Conservation (phyloP, 2,888 invertebrate genomes). For the Tetragonula carbonaria region DNA sequence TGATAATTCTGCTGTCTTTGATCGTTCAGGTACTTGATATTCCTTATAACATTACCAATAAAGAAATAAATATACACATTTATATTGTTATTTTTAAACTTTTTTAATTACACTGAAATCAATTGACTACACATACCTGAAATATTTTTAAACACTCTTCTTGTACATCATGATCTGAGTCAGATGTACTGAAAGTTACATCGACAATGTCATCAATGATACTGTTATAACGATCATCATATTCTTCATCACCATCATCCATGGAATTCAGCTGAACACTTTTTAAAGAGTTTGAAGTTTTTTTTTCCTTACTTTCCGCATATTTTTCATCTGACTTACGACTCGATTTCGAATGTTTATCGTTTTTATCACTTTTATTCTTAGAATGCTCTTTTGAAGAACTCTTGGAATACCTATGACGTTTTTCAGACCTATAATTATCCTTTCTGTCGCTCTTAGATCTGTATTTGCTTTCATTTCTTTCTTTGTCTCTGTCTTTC, state of each 20-base stretch:
- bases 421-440: conserved; percentile 70
- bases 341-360: conserved; percentile 71
- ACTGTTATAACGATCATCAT: neutral
- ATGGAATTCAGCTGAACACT: conserved; percentile 54
- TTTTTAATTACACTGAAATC: neutral
- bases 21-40: conserved; percentile 79
- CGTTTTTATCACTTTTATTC: conserved; percentile 28
- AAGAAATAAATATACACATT: neutral
- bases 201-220: conserved; percentile 51
- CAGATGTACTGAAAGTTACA: conserved; percentile 84
- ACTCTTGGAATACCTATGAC: conserved; percentile 74
- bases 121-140: conserved; percentile 86
- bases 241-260: conserved; percentile 5
- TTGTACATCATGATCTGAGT: conserved; percentile 89
- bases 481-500: conserved; percentile 23
- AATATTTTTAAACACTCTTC: conserved; percentile 95
- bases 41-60: conserved; percentile 70
- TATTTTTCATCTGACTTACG: conserved; percentile 69
- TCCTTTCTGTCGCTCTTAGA: conserved; percentile 54
- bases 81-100: neutral
- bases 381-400: conserved; percentile 76
- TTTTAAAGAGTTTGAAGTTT: conserved; percentile 68
- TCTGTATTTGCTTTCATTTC: conserved; percentile 30
- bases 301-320: conserved; percentile 70
- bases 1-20: conserved; percentile 67